Conservation (phyloP, 2,113 vertebrate genomes). For the Oophaga pumilio region DNA sequence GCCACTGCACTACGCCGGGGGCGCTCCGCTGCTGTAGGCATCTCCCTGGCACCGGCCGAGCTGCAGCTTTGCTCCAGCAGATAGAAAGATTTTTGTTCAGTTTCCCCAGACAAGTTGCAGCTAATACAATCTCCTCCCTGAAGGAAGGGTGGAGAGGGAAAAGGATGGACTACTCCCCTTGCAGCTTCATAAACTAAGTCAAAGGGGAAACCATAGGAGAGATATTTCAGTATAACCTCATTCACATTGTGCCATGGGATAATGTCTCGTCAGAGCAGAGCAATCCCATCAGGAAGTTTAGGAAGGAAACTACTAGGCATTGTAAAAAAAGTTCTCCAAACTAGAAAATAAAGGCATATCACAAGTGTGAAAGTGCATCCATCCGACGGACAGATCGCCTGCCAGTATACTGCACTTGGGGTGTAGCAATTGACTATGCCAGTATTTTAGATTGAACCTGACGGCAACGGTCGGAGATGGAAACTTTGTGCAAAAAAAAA, state of each 20-base stretch:
- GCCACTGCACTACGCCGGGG: neutral
- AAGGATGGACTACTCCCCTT: conserved; percentile 53
- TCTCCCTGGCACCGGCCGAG: neutral
- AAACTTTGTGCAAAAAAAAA: too few relatives aligned
- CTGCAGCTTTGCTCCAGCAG: conserved; percentile 17
- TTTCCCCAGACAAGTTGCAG: conserved; percentile 44
- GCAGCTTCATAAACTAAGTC: conserved; percentile 47
- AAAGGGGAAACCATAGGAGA: conserved; percentile 35
- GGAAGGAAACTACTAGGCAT: conserved; percentile 40
- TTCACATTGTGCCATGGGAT: conserved; percentile 10
- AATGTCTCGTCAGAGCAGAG: neutral
- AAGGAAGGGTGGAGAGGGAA: conserved; percentile 56
- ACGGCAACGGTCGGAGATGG: too few relatives aligned
- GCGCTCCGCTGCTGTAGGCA: neutral
- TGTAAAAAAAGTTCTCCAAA: neutral
- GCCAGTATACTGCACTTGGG: neutral
- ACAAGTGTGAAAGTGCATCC: neutral
- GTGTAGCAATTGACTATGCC: neutral
- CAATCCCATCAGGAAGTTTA: conserved; percentile 37
- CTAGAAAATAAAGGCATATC: neutral
- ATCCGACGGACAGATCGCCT: neutral
- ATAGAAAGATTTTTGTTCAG: conserved; percentile 11
- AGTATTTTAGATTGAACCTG: too few relatives aligned
- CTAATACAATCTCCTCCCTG: conserved; percentile 57
- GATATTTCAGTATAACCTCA: conserved; percentile 3